These are phyloP conservation scores for Saccopteryx bilineata DNA, from an alignment of 2,113 vertebrate genomes.

Conservation along the genomic window DNA sequence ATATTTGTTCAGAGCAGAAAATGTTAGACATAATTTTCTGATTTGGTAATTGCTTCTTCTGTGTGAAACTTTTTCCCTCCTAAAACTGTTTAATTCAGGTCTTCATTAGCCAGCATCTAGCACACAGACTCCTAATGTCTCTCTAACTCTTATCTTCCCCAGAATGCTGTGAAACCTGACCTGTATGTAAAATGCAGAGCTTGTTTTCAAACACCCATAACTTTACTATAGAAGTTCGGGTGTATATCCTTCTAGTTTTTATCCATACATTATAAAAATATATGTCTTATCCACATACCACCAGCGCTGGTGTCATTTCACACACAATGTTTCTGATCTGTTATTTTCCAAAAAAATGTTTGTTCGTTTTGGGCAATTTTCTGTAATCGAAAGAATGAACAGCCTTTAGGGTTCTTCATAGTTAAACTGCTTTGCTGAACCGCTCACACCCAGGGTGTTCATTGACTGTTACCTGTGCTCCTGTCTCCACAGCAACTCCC, in stretches of 20 bases:
- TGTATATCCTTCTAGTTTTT: neutral
- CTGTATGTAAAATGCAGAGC: neutral
- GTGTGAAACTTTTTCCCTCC: neutral
- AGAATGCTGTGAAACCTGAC: neutral
- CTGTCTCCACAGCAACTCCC: neutral
- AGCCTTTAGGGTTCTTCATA: neutral
- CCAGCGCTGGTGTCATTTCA: neutral
- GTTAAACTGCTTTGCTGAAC: neutral
- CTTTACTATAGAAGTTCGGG: neutral
- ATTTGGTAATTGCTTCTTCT: neutral
- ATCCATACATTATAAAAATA: neutral
- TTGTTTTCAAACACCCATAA: neutral
- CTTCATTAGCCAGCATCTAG: neutral
- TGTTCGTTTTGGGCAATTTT: neutral
- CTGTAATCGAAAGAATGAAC: neutral
- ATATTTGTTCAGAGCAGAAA: slow-evolving; percentile 29
- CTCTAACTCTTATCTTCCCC: neutral
- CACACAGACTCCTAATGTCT: neutral
- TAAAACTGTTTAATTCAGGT: neutral
- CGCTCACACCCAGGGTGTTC: neutral
- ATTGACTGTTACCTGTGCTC: neutral
- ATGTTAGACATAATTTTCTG: neutral
- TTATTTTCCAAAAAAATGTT: slow-evolving; percentile 19
- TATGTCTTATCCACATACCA: neutral
- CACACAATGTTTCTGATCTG: neutral